Evolutionary conservation across 2,797 vertebrate genomes (phyloP).

Genomic region (Pangasius krempfi): DNA sequence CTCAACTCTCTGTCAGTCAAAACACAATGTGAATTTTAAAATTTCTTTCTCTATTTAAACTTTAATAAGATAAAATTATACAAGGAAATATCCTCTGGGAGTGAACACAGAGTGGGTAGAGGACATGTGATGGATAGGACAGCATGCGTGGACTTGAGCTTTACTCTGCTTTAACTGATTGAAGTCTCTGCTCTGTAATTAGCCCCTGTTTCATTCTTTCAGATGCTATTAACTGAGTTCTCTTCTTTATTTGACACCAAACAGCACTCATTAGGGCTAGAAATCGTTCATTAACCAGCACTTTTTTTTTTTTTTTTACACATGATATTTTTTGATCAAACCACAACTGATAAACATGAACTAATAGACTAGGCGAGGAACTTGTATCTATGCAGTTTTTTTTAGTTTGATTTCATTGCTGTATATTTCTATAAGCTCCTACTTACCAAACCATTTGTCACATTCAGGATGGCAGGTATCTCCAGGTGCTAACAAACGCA

Average conservation of each 20-base stretch:
- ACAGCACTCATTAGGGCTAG: conserved; percentile 51
- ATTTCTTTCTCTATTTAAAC: not conserved
- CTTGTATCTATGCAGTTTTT: not conserved
- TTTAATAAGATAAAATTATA: not conserved
- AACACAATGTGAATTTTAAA: not conserved
- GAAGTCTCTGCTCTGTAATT: conserved; percentile 70
- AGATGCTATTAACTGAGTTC: conserved; percentile 62
- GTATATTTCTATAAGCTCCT: conserved; percentile 6
- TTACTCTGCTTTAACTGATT: conserved; percentile 40
- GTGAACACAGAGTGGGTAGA: not conserved
- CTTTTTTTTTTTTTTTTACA: not conserved
- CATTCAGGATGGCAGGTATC: conserved; percentile 80
- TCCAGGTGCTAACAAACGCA: conserved; percentile 88
- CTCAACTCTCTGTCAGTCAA: not conserved
- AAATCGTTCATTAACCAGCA: conserved; percentile 30
- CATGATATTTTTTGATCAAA: not conserved
- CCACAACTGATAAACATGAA: not conserved
- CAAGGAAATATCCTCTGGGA: not conserved
- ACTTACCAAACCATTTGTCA: conserved; percentile 68
- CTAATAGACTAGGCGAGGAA: not conserved
- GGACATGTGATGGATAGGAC: conserved; percentile 13
- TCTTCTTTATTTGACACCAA: conserved; percentile 73
- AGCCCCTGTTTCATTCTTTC: conserved; percentile 71
- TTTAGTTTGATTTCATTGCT: not conserved
- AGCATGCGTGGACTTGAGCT: conserved; percentile 65